Evolutionary conservation across 2,113 vertebrate genomes (phyloP).

Genomic region (Scopus umbretta): DNA sequence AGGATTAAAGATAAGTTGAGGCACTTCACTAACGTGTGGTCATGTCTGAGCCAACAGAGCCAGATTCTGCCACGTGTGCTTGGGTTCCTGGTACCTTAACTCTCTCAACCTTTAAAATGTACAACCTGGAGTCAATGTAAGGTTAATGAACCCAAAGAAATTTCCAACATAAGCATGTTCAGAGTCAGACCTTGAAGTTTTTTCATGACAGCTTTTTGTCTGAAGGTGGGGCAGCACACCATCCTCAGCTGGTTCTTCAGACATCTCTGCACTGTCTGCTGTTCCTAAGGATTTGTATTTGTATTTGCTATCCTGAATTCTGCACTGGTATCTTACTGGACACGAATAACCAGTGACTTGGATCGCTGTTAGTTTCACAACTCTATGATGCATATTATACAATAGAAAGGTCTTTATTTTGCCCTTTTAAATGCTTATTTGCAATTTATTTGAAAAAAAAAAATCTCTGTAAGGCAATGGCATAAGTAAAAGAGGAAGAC

Average conservation of each 20-base stretch:
- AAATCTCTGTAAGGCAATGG: neutral
- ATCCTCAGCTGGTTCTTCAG: neutral
- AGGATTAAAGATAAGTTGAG: neutral
- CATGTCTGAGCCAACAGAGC: neutral
- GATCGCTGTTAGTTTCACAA: neutral
- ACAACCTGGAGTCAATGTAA: neutral
- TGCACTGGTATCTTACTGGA: neutral
- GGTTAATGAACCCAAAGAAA: neutral
- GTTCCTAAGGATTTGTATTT: neutral
- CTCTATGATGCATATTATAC: neutral
- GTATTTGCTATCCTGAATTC: neutral
- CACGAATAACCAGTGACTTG: neutral
- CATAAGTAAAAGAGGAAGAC: neutral
- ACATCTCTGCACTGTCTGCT: neutral
- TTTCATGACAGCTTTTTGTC: neutral
- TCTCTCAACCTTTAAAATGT: neutral
- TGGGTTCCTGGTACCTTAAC: neutral
- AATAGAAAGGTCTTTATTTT: neutral
- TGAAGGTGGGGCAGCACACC: neutral
- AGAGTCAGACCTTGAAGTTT: neutral
- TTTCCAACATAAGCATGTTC: neutral
- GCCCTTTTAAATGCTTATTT: neutral
- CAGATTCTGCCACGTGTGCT: accelerated
- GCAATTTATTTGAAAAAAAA: neutral
- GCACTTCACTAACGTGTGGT: accelerated